These are phyloP conservation scores for Chanos chanos DNA, from an alignment of 2,797 vertebrate genomes.

Conservation along the genomic window DNA sequence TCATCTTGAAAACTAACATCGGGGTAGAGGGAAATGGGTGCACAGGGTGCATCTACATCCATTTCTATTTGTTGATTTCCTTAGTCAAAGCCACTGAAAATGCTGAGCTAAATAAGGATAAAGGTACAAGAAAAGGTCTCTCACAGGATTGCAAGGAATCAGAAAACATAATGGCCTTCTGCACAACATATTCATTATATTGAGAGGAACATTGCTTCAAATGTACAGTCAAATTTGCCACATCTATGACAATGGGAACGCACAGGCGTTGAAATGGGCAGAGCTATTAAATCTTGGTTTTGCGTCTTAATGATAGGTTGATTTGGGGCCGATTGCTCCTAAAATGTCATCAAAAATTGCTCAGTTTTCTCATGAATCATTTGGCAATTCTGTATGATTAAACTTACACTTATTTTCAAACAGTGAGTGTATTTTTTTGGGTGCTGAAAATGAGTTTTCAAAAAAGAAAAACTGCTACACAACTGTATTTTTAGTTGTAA, in stretches of 20 bases:
- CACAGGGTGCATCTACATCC: background rate
- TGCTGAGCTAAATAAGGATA: slow-evolving; percentile 18
- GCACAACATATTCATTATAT: no score
- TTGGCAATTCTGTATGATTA: slow-evolving; percentile 55
- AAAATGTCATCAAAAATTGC: slow-evolving; percentile 52
- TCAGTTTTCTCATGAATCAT: slow-evolving; percentile 47
- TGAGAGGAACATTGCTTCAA: background rate
- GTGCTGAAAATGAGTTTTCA: background rate
- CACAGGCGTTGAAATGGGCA: slow-evolving; percentile 21
- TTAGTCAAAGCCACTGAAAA: background rate
- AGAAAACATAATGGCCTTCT: slow-evolving; percentile 27
- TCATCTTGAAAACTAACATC: background rate
- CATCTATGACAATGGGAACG: background rate
- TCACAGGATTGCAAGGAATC: slow-evolving; percentile 5
- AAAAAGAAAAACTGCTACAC: no score
- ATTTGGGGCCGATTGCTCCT: slow-evolving; percentile 29
- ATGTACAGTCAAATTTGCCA: background rate
- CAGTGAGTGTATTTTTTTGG: slow-evolving; percentile 40
- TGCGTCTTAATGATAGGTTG: background rate
- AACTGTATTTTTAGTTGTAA: no score
- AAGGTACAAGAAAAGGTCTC: slow-evolving; percentile 47
- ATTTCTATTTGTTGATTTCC: background rate
- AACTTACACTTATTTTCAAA: slow-evolving; percentile 58
- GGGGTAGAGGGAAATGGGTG: background rate
- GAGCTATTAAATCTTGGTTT: slow-evolving; percentile 25